Conservation (phyloP, 2,888 invertebrate genomes). For the Scaptomyza flava region DNA sequence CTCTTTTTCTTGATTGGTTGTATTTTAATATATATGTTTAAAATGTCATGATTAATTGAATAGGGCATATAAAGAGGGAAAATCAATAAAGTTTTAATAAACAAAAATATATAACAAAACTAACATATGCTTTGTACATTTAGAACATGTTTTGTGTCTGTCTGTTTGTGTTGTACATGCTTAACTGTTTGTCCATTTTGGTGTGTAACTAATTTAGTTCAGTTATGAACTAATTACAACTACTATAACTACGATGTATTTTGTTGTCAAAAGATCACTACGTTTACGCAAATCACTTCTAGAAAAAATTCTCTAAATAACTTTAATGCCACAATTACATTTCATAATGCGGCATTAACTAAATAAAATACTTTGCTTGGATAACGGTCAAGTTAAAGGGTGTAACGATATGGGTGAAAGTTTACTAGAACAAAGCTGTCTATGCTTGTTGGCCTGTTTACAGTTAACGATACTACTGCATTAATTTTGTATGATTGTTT, state of each 20-base stretch:
- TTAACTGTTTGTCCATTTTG: slow-evolving; percentile 17
- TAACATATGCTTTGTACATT: slow-evolving; percentile 29
- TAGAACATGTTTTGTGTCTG: slow-evolving; percentile 22
- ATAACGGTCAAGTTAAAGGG: slow-evolving; percentile 21
- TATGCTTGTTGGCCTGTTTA: slow-evolving; percentile 7
- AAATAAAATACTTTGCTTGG: slow-evolving; percentile 71
- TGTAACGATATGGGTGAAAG: slow-evolving; percentile 4
- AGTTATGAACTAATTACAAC: slow-evolving; percentile 71
- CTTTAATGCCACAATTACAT: slow-evolving; percentile 57
- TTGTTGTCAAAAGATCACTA: slow-evolving; percentile 72
- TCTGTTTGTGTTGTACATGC: slow-evolving; percentile 23
- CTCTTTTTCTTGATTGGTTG: slow-evolving; percentile 33
- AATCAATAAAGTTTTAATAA: slow-evolving; percentile 36
- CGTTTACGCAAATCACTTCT: slow-evolving; percentile 72
- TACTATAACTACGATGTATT: slow-evolving; percentile 47
- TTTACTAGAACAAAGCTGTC: slow-evolving; percentile 23
- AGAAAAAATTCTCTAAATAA: slow-evolving; percentile 62
- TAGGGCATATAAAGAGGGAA: slow-evolving; percentile 56
- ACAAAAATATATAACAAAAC: slow-evolving; percentile 42
- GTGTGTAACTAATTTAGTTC: slow-evolving; percentile 57
- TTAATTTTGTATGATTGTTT: background rate
- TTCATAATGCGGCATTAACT: slow-evolving; percentile 62
- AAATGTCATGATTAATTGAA: slow-evolving; percentile 68
- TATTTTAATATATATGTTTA: slow-evolving; percentile 28
- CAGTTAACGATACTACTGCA: slow-evolving; percentile 12